These are phyloP conservation scores for Apis cerana DNA, from an alignment of 1,140 invertebrate genomes.

Conservation along the genomic window DNA sequence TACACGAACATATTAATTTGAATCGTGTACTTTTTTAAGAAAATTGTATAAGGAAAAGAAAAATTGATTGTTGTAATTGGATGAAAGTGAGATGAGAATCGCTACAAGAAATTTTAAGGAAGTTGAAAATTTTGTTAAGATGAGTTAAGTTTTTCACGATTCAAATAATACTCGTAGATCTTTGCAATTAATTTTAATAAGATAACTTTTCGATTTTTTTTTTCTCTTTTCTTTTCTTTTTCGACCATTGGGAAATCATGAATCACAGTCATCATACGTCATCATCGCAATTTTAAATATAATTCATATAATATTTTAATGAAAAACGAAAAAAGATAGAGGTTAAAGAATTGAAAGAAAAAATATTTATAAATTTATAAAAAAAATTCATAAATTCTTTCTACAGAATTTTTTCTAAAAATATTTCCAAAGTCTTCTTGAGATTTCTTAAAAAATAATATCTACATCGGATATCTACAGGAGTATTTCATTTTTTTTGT, in stretches of 20 bases:
- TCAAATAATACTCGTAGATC: not conserved
- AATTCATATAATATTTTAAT: not conserved
- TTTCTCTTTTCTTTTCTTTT: not conserved
- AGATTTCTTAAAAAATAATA: too few relatives aligned
- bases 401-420: too few relatives aligned
- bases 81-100: not conserved
- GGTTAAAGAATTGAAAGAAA: too few relatives aligned
- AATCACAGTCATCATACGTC: not conserved
- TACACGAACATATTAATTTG: not conserved
- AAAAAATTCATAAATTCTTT: too few relatives aligned
- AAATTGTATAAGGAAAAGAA: not conserved
- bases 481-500: too few relatives aligned
- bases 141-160: not conserved
- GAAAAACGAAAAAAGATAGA: not conserved
- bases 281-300: not conserved
- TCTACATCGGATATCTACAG: too few relatives aligned
- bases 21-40: not conserved
- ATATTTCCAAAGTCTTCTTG: too few relatives aligned
- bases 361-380: too few relatives aligned
- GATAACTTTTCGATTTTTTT: slow-evolving; percentile 5
- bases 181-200: slow-evolving; percentile 41
- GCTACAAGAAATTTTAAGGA: not conserved
- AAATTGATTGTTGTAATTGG: not conserved
- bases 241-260: not conserved
- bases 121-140: slow-evolving; percentile 2